Conservation (phyloP, 1,140 invertebrate genomes). For the Plutomurus gul region DNA sequence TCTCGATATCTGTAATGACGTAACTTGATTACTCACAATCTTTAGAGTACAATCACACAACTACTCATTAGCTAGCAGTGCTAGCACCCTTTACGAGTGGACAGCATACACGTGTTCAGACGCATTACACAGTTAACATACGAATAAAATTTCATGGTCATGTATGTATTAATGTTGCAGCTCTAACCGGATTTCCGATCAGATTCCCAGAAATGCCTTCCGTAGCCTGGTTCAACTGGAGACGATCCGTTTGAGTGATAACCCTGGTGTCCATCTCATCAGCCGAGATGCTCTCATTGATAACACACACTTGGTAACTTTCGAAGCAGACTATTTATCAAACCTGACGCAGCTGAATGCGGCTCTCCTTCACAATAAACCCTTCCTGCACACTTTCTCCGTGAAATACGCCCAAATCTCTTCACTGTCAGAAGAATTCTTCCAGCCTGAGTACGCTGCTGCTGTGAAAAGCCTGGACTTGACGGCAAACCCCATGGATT, state of each 20-base stretch:
- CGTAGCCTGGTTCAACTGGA: conserved; percentile 77
- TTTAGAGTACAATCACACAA: too few species aligned
- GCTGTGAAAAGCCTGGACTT: conserved; percentile 59
- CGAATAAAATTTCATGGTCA: too few species aligned
- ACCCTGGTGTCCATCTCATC: conserved; percentile 64
- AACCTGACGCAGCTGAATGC: conserved; percentile 70
- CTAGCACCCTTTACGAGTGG: too few species aligned
- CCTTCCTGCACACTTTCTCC: conserved; percentile 72
- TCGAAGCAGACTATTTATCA: conserved; percentile 76
- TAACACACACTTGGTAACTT: conserved; percentile 77
- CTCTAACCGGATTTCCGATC: conserved; percentile 71
- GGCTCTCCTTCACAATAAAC: conserved; percentile 74
- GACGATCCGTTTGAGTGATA: conserved; percentile 67
- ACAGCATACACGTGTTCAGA: too few species aligned
- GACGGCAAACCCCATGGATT: conserved; percentile 79
- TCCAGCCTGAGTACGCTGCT: conserved; percentile 31
- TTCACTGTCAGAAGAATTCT: conserved; percentile 37
- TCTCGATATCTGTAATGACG: too few species aligned
- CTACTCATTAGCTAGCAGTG: too few species aligned
- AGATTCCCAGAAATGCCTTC: conserved; percentile 72
- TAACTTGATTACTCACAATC: too few species aligned
- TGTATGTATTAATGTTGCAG: too few species aligned
- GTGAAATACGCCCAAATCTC: conserved; percentile 57
- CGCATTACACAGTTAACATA: too few species aligned
- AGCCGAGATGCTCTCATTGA: conserved; percentile 78